These are phyloP conservation scores for Anolis carolinensis DNA, from an alignment of 2,113 vertebrate species.

Conservation along the genomic window DNA sequence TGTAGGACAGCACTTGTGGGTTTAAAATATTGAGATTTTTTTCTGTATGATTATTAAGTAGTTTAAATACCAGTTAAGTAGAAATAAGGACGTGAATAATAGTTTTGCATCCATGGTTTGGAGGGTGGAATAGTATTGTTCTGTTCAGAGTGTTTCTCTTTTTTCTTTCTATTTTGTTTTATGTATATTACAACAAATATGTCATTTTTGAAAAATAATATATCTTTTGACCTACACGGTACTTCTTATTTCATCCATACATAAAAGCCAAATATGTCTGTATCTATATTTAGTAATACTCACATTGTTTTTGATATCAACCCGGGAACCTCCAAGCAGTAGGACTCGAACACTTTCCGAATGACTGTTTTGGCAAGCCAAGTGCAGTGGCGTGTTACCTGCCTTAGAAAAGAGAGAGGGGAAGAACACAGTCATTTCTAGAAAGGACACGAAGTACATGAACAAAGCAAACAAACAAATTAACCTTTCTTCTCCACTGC, in stretches of 20 bases:
- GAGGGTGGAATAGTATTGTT: too few species aligned
- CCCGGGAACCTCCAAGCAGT: constrained; percentile 90
- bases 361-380: constrained; percentile 96
- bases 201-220: too few species aligned
- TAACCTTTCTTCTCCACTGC: background rate
- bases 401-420: constrained; percentile 80
- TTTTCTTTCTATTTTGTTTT: too few species aligned
- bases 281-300: constrained; percentile 62
- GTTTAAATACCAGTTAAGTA: too few species aligned
- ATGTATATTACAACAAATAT: too few species aligned
- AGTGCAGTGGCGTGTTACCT: constrained; percentile 92
- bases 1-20: too few species aligned
- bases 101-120: too few species aligned
- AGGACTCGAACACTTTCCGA: constrained; percentile 89
- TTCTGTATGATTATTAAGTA: too few species aligned
- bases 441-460: background rate
- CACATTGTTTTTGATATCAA: constrained; percentile 92
- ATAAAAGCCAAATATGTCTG: background rate
- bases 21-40: too few species aligned
- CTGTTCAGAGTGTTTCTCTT: too few species aligned
- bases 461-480: background rate
- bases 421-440: constrained; percentile 50
- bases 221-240: too few species aligned
- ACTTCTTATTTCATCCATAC: background rate
- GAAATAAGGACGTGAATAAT: too few species aligned